Evolutionary conservation across 2,797 vertebrate genomes (phyloP).

Genomic region (Phalloptychus januarius): DNA sequence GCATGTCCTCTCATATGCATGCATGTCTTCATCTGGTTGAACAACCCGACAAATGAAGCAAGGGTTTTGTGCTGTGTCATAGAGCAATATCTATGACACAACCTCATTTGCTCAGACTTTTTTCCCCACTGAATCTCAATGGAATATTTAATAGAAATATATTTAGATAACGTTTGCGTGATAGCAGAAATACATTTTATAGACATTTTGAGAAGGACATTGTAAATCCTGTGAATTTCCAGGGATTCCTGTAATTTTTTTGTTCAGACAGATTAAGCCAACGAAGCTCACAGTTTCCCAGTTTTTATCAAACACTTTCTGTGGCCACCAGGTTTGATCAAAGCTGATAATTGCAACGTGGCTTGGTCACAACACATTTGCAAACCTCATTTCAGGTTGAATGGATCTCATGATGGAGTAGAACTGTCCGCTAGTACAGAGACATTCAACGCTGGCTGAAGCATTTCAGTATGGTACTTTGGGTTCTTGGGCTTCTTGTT

Average conservation of each 20-base stretch:
- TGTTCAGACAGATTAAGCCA: neutral
- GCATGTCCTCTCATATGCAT: constrained; percentile 44
- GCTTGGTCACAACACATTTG: neutral
- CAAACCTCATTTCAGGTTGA: neutral
- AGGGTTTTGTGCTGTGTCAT: constrained; percentile 34
- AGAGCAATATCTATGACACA: constrained; percentile 19
- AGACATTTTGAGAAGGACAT: neutral
- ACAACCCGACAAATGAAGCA: constrained; percentile 17
- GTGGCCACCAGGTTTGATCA: neutral
- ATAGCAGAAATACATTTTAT: neutral
- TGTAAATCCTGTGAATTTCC: neutral
- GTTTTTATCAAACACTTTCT: neutral
- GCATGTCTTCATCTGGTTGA: constrained; percentile 19
- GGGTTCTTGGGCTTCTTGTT: neutral
- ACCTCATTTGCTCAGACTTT: neutral
- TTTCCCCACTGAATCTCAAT: constrained; percentile 10
- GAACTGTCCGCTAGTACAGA: neutral
- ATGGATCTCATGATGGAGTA: neutral
- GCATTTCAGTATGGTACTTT: neutral
- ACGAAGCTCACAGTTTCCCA: neutral
- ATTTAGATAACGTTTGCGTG: constrained; percentile 8
- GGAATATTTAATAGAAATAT: constrained; percentile 40
- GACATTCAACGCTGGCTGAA: neutral
- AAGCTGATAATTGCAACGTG: too few relatives aligned
- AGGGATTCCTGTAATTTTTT: neutral